Conservation (phyloP, 2,113 vertebrate genomes). For the Anthoscopus minutus region DNA sequence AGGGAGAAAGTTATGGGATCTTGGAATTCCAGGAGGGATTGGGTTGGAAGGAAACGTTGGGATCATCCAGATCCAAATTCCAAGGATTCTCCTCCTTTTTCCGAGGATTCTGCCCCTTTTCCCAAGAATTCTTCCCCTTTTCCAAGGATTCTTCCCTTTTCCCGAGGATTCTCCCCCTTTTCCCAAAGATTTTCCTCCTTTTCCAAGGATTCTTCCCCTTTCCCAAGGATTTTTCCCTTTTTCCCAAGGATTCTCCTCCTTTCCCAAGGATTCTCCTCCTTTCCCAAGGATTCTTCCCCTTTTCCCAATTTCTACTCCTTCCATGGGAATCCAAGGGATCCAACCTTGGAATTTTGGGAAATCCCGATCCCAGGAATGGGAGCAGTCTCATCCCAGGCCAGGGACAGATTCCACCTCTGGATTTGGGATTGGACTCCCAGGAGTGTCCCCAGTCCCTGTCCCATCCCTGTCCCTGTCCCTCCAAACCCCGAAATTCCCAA, state of each 20-base stretch:
- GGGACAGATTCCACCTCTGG: neutral
- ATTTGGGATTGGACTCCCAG: fast-evolving
- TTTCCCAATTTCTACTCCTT: neutral
- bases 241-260: neutral
- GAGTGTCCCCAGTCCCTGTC: neutral
- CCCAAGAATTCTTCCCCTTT: too few relatives aligned
- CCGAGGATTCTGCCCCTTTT: neutral
- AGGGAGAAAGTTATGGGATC: fast-evolving
- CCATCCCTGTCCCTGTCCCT: too few relatives aligned
- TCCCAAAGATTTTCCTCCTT: neutral
- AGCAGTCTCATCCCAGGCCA: fast-evolving
- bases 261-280: neutral
- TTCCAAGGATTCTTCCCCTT: neutral
- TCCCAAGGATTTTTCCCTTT: neutral
- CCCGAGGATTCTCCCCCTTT: neutral
- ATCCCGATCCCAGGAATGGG: neutral
- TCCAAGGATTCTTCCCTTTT: too few relatives aligned
- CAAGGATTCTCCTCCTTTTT: neutral
- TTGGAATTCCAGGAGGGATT: fast-evolving
- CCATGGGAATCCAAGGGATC: neutral
- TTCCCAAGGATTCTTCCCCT: neutral
- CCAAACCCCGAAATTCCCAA: too few relatives aligned
- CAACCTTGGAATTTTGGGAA: neutral
- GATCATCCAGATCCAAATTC: neutral
- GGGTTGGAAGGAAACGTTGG: neutral